Evolutionary conservation across 2,113 vertebrate species (phyloP), one percentile per base, ranked within the genome.

Genomic region (Chaetodon auriga): DNA sequence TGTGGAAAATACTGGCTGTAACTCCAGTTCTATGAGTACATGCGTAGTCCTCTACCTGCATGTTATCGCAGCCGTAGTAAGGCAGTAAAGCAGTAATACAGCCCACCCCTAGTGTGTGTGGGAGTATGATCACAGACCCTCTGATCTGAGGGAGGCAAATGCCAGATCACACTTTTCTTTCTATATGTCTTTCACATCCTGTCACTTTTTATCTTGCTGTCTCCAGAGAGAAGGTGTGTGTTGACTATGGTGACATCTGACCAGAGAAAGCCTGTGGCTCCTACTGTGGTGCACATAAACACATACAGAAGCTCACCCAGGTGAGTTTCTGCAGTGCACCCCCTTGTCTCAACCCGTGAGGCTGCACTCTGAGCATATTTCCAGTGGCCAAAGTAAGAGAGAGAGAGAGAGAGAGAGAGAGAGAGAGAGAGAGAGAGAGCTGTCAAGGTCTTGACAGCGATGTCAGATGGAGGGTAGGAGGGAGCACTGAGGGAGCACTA

Each of bases 141-240:
- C 41, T 89, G 55, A 90, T 87, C 80, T 64, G 38, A 82, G 45
- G 12, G n/a, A 60, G 58, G 53, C n/a, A 83, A 82, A 84, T 68
- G 64, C 43, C 80, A 87, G 58, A 85, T 75, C 82, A 58, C 45
- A 73, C 61, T 63, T 21, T 51, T 19, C 19, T 66, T n/a, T 82
- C 25, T 68, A 0, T 23, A 8, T 38, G 49, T 64, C 53, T 49
- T 45, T 75, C 57, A 15, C 30, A 49, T 5, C 6, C 38, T 8
- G 23, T 76, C 48, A 75, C 23, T 65, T 83, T 80, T 80, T 58
- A 79, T 49, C 38, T 13, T 8, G 30, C 21, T 19, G 16, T 76
- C 80, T 83, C 74, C 23, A 74, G 71, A 74, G 75, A 71, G 38
- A 75, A 53, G 48, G 61, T 80, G 48, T 72, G 45, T 69, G 48